Base-by-base conservation (phyloP, 1,140 invertebrate genomes). In the Paraescarpia echinospica region DNA sequence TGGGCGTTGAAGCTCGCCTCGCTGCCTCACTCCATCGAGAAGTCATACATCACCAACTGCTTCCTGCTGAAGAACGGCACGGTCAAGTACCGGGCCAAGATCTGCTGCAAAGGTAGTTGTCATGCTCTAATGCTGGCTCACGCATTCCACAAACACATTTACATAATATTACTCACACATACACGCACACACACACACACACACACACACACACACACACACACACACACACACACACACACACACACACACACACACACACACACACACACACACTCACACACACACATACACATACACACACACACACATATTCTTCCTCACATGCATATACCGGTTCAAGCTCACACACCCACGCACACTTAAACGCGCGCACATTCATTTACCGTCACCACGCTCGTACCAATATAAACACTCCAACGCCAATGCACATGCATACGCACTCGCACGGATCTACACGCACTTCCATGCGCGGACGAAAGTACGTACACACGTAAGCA, bases 21-120 rank as follows among this genome's bases (percentile, higher is more conserved):
- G n/a, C 1, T 5, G 35, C 90, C 90, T 18, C 34, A 90, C 35
- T 34, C 34, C 90, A 33, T 90, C 35, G 34, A 34, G 34, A 90
- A 41, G 90, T 34, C 90, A 31, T 34, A 90, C 35, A 31, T 90
- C 18, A 41, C 90, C 33, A 41, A 90, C 33, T 90, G 90, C 90
- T 90, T 34, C 90, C 18, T 34, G 14, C 14, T 90, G 90, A 90
- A 90, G 90, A 90, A 90, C 35, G 90, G 90, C 33, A 90, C 90
- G 0, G 34, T 34, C 90, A 90, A 90, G 90, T 90, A 90, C 90
- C 33, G 90, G 2, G 34, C 90, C 34, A 90, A 90, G 35, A n/a
- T 90, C 90, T 90, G 90, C 90, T 90, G 90, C 90, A 34, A 34
- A 31, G 90, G 90, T 90, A 41, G 34, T 34, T 4, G 18, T 34